A percentile compares a stretch with the other conserved stretches of the same genome.
Evolutionary conservation across 2,888 invertebrate genomes (phyloP).

Genomic region (Halocaridina rubra): DNA sequence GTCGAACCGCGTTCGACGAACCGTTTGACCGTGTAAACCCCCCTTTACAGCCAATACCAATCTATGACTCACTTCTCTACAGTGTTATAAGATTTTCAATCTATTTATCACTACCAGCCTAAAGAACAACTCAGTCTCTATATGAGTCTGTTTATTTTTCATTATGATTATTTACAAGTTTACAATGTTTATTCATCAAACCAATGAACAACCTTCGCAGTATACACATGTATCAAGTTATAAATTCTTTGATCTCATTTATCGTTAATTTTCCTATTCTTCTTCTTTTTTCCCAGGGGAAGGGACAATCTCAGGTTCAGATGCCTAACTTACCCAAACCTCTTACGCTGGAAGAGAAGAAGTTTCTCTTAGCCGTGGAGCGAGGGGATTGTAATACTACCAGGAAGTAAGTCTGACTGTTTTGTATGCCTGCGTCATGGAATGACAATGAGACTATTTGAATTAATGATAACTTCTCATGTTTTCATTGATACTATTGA

Average conservation of each 20-base stretch:
- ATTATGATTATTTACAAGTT: too few relatives aligned
- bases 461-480: too few relatives aligned
- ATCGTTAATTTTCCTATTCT: neutral
- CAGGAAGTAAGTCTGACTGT: conserved; percentile 74
- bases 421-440: too few relatives aligned
- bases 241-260: neutral
- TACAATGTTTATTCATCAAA: too few relatives aligned
- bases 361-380: conserved; percentile 89
- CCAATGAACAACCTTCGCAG: too few relatives aligned
- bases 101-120: neutral
- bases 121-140: neutral
- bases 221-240: neutral
- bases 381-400: conserved; percentile 93
- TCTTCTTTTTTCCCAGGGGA: conserved; percentile 6
- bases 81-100: neutral
- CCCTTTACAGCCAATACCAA: too few relatives aligned
- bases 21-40: too few relatives aligned
- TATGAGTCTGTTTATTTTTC: neutral
- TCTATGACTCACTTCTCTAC: neutral
- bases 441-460: too few relatives aligned
- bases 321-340: conserved; percentile 72
- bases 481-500: too few relatives aligned
- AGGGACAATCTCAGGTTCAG: conserved; percentile 6
- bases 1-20: too few relatives aligned
- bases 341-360: conserved; percentile 85